These are phyloP conservation scores for honey bee (Apis mellifera) DNA, from an alignment of 1,140 invertebrate species.

Conservation along the genomic window DNA sequence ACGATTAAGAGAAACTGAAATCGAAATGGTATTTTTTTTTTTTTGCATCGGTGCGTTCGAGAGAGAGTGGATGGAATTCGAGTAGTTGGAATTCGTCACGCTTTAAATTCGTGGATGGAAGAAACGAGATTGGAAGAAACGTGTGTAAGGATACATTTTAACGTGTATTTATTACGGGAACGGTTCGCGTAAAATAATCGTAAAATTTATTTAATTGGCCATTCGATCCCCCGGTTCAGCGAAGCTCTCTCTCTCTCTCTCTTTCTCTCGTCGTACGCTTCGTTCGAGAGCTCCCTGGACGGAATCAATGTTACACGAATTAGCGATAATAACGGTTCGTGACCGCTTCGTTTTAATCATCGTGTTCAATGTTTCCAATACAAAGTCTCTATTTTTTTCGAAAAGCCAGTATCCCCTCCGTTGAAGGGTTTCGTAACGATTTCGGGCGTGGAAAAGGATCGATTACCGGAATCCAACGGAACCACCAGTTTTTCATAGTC, in stretches of 20 bases:
- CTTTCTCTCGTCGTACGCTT: background rate
- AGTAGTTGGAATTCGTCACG: slow-evolving; percentile 24
- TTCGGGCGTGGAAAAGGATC: slow-evolving; percentile 53
- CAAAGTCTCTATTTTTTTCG: slow-evolving; percentile 35
- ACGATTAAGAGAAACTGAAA: too few species aligned
- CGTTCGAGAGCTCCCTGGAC: background rate
- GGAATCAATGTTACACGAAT: slow-evolving; percentile 15
- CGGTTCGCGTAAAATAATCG: slow-evolving; percentile 50
- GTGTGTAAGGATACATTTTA: slow-evolving; percentile 13
- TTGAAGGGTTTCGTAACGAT: slow-evolving; percentile 52
- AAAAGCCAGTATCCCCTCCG: background rate
- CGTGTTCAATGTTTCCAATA: slow-evolving; percentile 52
- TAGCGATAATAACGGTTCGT: slow-evolving; percentile 39
- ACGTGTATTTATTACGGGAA: slow-evolving; percentile 56
- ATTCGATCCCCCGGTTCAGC: background rate
- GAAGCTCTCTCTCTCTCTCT: too few species aligned
- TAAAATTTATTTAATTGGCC: slow-evolving; percentile 61
- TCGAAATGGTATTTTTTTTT: too few species aligned
- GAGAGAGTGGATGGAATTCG: slow-evolving; percentile 41
- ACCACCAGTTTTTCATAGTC: slow-evolving; percentile 14
- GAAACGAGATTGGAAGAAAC: background rate
- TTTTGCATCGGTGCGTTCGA: background rate
- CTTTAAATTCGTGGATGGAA: slow-evolving; percentile 9
- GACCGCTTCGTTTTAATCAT: slow-evolving; percentile 16
- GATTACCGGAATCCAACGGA: slow-evolving; percentile 36